Evolutionary conservation across 2,113 vertebrate species (phyloP), one percentile per base, ranked within the genome.

Genomic region (Chrysemys picta): DNA sequence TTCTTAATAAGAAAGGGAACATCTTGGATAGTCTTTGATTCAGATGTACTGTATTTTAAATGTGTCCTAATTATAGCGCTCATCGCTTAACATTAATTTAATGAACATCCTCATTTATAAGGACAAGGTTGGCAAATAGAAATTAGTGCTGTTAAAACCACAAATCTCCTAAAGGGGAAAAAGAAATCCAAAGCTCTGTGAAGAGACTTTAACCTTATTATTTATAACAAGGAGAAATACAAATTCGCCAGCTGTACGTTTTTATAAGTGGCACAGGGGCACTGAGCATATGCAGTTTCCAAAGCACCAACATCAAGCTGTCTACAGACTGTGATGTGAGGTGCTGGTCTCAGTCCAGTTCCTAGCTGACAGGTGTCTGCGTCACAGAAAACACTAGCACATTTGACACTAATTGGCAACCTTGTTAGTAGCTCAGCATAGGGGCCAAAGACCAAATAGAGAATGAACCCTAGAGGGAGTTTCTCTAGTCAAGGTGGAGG

Each of bases 101-200:
- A 97, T 95, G 95, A 97, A 96, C 91, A 97, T 90, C 93, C 87
- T 97, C 94, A 94, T 96, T 97, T 98, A 95, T 95, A 96, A 8
- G 49, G 93, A 96, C 96, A 95, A 95, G 84, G 81, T 90, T 97
- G 94, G 96, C 90, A 97, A 97, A 97, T 93, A 97, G 89, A 93
- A 94, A 96, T 95, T 96, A 97, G 94, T 96, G 85, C 93, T 93
- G 82, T 97, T 97, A 97, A 97, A 97, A 89, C 89, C 0, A 0
- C 21, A 42, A 89, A 89, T 89, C 87, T 97, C 96, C 91, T 88
- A 84, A 91, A 94, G 91, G 93, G 87, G 86, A 16, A 6, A 82
- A 76, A 86, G 91, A 50, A 95, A 95, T 94, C 82, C 96, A 94
- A 94, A 93, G 87, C 86, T 93, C 56, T 88, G 1, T 80, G 91